Percentiles rank a stretch among this genome's conserved stretches.
Conservation (phyloP, 2,888 invertebrate species). For the Harpagoxenus sublaevis region DNA sequence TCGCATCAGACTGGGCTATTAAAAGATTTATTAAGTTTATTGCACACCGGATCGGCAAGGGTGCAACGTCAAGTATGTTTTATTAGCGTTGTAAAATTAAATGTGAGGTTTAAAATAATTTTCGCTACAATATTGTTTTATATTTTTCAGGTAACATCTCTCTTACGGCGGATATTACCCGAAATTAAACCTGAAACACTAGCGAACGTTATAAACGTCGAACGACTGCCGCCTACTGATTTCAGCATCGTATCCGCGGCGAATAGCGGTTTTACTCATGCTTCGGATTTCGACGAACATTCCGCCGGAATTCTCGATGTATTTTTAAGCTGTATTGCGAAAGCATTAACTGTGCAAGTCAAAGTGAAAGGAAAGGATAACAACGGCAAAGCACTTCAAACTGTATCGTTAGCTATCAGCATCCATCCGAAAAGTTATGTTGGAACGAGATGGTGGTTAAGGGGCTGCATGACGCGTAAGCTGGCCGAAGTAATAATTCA, state of each 20-base stretch:
- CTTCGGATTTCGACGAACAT: conserved; percentile 87
- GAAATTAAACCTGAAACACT: conserved; percentile 95
- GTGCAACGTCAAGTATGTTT: conserved; percentile 94
- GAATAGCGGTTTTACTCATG: conserved; percentile 86
- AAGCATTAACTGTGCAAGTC: conserved; percentile 95
- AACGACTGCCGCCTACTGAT: conserved; percentile 91
- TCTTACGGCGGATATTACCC: conserved; percentile 94
- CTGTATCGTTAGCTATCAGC: conserved; percentile 89
- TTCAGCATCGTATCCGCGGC: conserved; percentile 91
- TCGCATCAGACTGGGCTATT: conserved; percentile 95
- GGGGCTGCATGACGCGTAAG: conserved; percentile 94
- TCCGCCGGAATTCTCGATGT: conserved; percentile 94
- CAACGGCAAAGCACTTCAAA: conserved; percentile 85
- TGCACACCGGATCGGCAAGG: conserved; percentile 97
- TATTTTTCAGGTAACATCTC: conserved; percentile 89
- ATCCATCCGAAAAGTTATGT: conserved; percentile 88
- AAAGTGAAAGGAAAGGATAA: conserved; percentile 91
- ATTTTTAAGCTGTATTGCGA: conserved; percentile 96
- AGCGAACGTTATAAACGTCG: conserved; percentile 92
- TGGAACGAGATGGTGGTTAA: conserved; percentile 93
- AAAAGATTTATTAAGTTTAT: conserved; percentile 93
- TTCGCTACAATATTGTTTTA: conserved; percentile 27
- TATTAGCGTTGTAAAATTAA: background rate
- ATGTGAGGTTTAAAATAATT: background rate
- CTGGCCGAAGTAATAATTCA: conserved; percentile 95